phyloP scores from a whole-genome alignment of 2,113 vertebrate genomes.

The Eptatretus burgeri region DNA sequence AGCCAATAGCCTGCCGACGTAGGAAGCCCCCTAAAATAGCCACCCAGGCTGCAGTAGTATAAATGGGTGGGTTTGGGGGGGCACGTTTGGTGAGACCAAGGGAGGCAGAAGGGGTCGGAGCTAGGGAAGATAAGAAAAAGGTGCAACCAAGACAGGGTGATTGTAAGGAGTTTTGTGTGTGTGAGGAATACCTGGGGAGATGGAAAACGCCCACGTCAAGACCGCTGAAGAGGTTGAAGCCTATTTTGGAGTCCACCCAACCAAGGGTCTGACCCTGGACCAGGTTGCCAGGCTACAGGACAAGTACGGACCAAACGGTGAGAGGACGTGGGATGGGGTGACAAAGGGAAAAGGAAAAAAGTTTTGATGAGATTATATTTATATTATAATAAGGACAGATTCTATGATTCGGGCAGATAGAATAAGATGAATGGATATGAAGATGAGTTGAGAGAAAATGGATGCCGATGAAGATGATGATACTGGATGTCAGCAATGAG shows the following conservation, averaged over 20 bases:
- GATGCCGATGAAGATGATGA: too few relatives aligned
- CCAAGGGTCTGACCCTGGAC: slow-evolving; percentile 28
- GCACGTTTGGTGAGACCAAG: too few relatives aligned
- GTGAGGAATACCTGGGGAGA: slow-evolving; percentile 12
- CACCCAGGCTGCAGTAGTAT: too few relatives aligned
- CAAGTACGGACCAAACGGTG: slow-evolving; percentile 28
- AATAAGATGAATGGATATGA: not conserved
- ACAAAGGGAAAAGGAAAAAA: too few relatives aligned
- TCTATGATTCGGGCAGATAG: not conserved
- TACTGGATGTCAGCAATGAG: too few relatives aligned
- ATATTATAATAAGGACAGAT: not conserved
- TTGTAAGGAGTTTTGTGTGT: too few relatives aligned
- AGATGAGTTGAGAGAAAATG: not conserved
- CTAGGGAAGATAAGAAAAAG: too few relatives aligned
- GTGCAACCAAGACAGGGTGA: too few relatives aligned
- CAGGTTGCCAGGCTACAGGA: slow-evolving; percentile 28
- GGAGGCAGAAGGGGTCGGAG: too few relatives aligned
- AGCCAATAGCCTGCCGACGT: too few relatives aligned
- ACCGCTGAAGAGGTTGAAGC: slow-evolving; percentile 30
- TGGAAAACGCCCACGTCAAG: slow-evolving; percentile 35
- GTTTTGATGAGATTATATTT: not conserved
- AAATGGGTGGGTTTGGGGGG: too few relatives aligned
- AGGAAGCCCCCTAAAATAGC: too few relatives aligned
- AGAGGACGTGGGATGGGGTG: not conserved
- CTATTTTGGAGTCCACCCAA: slow-evolving; percentile 25